Evolutionary conservation across 2,113 vertebrate genomes (phyloP).

Genomic region (Prietella phreatophila): DNA sequence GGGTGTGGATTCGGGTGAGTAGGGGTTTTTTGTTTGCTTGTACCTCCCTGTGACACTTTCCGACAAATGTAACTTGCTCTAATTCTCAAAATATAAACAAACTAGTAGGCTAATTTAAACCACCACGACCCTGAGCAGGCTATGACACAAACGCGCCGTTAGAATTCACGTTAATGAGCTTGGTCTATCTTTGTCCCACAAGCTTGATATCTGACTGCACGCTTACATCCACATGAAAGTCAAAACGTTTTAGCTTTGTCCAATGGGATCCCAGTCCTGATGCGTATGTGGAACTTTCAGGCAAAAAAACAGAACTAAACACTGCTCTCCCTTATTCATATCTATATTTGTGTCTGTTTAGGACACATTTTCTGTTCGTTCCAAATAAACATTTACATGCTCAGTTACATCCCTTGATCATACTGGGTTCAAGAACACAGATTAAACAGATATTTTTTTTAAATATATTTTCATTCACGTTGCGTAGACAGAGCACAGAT

Average conservation of each 20-base stretch:
- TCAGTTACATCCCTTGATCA: neutral
- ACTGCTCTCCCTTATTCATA: neutral
- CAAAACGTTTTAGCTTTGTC: neutral
- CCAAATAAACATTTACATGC: neutral
- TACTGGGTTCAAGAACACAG: neutral
- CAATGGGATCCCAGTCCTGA: neutral
- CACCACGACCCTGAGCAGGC: neutral
- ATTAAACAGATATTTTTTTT: neutral
- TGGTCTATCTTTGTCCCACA: neutral
- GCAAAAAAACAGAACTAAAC: neutral
- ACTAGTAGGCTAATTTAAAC: neutral
- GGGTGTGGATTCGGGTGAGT: too few relatives aligned
- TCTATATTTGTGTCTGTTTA: neutral
- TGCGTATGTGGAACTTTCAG: neutral
- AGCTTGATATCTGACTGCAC: neutral
- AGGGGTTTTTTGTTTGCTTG: neutral
- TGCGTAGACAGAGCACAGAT: neutral
- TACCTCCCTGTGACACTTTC: too few relatives aligned
- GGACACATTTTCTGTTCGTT: neutral
- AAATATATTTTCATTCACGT: neutral
- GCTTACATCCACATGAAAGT: neutral
- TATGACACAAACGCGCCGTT: neutral
- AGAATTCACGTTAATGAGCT: neutral
- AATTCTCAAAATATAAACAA: neutral
- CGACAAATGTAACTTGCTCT: neutral